Percentiles rank a stretch among this genome's conserved stretches.
phyloP scores from a whole-genome alignment of 1,140 invertebrate genomes.

The Ooceraea biroi region DNA sequence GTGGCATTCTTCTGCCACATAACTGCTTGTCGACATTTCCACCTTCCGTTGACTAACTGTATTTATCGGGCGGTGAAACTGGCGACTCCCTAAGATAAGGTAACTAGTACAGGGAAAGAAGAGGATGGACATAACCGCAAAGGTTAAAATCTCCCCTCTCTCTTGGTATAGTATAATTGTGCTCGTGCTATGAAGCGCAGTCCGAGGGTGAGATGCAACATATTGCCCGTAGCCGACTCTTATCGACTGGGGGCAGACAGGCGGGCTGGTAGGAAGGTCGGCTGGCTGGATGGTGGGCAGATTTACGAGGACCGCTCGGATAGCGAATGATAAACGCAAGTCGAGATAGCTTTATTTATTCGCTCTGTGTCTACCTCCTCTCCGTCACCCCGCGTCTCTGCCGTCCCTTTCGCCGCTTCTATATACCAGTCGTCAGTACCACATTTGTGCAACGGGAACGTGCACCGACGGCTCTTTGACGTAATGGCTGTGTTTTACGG shows the following conservation, averaged over 20 bases:
- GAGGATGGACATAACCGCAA: background rate
- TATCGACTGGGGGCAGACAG: conserved; percentile 85
- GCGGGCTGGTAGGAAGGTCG: conserved; percentile 79
- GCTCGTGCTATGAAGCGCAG: conserved; percentile 69
- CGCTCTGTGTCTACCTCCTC: conserved; percentile 77
- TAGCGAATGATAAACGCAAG: conserved; percentile 86
- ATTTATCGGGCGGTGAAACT: conserved; percentile 50
- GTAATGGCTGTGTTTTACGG: conserved; percentile 66
- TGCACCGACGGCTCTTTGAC: conserved; percentile 64
- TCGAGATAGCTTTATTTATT: conserved; percentile 87
- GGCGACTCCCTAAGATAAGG: conserved; percentile 54
- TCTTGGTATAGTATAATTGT: conserved; percentile 68
- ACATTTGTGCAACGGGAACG: conserved; percentile 58
- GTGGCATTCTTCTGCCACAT: background rate
- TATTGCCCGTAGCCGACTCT: conserved; percentile 82
- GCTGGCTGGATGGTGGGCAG: conserved; percentile 82
- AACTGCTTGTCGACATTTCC: background rate
- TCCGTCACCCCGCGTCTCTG: background rate
- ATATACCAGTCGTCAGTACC: conserved; percentile 68
- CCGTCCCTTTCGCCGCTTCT: conserved; percentile 62
- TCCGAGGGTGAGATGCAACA: conserved; percentile 79
- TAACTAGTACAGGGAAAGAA: background rate
- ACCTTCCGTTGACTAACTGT: conserved; percentile 31
- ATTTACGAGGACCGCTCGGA: conserved; percentile 86
- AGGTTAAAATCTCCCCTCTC: conserved; percentile 43